Evolutionary conservation across 92 coral and sea anemone genomes (phyloP), one percentile per base, ranked within the genome.

Genomic region (Pocillopora meandrina): DNA sequence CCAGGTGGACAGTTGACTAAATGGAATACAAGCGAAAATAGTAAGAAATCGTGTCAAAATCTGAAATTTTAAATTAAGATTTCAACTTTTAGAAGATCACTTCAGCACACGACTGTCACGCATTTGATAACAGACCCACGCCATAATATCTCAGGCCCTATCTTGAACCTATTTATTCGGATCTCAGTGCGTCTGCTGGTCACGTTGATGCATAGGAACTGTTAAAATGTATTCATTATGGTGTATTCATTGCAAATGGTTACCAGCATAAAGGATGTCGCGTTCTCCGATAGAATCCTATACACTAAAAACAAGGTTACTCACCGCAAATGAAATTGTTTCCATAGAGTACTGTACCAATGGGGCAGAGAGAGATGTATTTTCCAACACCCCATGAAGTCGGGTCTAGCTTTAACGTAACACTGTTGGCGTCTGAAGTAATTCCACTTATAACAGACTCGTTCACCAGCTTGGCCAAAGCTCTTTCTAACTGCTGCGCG

Each of bases 241-340:
- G 52, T 42, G 52, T 42, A 42, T 42, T 42, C 52, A 42, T 42
- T 3, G 5, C 52, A 42, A 7, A 42, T 7, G 52, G 52, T 42
- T 42, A 42, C 52, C 8, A 26, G 16, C 17, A 20, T 42, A 17
- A 79, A 12, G 71, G 11, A 8, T 66, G 10, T 15, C 3, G 33
- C 42, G 15, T 16, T 66, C 36, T 23, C 33, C 1, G 52, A 66
- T 31, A 66, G 3, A 66, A 12, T 31, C 71, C 20, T 2, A 14
- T 20, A 21, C 0, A 42, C 21, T 35, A 55, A 55, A 11, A 47
- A 26, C 31, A 23, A 81, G 36, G 34, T 15, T 14, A 68, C 98
- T 92, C 68, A 94, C 98, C 93, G 66, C 98, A 94, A 34, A 84
- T 62, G 81, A 90, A 92, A 14, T 88, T 87, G 77, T 84, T 76